Conservation (phyloP, 2,888 invertebrate genomes). For the Isotomurus palustris region DNA sequence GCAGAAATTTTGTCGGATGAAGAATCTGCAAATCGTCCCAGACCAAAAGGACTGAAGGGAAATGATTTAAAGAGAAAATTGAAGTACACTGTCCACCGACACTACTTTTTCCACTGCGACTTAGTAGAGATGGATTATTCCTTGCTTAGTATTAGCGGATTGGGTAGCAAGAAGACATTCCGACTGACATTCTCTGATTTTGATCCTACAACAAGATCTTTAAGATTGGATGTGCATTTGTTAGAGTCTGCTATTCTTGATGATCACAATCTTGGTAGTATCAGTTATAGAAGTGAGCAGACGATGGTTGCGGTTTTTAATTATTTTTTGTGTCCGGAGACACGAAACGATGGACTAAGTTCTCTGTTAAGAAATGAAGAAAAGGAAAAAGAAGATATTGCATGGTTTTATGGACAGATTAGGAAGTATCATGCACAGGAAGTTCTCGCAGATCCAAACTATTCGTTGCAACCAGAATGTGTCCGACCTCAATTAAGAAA, state of each 20-base stretch:
- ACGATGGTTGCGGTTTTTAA: slow-evolving; percentile 13
- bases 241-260: slow-evolving; percentile 21
- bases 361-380: background rate
- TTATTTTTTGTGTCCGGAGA: slow-evolving; percentile 11
- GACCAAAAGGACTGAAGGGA: slow-evolving; percentile 14
- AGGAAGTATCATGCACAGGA: slow-evolving; percentile 39
- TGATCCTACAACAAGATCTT: slow-evolving; percentile 1
- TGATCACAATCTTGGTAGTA: slow-evolving; percentile 21
- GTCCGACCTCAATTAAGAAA: slow-evolving; percentile 58
- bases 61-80: slow-evolving; percentile 10
- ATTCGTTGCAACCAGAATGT: slow-evolving; percentile 49
- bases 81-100: too few relatives aligned
- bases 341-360: background rate
- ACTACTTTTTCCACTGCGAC: too few relatives aligned
- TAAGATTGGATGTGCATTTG: slow-evolving; percentile 23
- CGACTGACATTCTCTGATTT: slow-evolving; percentile 20
- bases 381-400: slow-evolving; percentile 36
- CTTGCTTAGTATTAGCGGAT: too few relatives aligned
- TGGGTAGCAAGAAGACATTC: slow-evolving; percentile 23
- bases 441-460: slow-evolving; percentile 21
- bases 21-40: slow-evolving; percentile 1
- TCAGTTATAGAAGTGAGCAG: slow-evolving; percentile 7
- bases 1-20: slow-evolving; percentile 16
- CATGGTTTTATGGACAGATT: slow-evolving; percentile 45
- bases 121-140: too few relatives aligned